Conservation (phyloP, 2,797 vertebrate genomes). For the Lacerta viridis region DNA sequence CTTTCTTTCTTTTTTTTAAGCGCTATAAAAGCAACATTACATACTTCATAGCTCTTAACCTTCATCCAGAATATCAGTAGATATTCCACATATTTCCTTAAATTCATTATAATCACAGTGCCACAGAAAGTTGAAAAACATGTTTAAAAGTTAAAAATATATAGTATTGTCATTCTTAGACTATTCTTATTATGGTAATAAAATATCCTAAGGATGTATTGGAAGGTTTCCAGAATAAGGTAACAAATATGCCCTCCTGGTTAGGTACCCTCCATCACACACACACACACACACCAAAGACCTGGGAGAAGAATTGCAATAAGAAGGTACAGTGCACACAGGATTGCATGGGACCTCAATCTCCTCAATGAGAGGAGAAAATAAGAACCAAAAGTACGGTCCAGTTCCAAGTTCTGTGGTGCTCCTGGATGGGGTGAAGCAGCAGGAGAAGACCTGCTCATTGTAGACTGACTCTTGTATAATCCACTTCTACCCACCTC, state of each 20-base stretch:
- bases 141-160: neutral
- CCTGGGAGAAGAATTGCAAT: neutral
- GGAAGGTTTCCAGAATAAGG: neutral
- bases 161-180: neutral
- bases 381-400: neutral
- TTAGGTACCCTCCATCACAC: neutral
- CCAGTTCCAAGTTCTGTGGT: too few relatives aligned
- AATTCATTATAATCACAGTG: neutral
- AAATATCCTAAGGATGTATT: neutral
- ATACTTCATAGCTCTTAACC: neutral
- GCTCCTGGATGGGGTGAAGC: neutral
- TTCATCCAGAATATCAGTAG: neutral
- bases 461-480: neutral
- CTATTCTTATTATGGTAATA: neutral
- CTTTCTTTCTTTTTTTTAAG: too few relatives aligned
- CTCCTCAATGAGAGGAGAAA: neutral
- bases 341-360: neutral
- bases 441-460: neutral
- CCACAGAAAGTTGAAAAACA: neutral
- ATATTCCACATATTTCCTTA: neutral
- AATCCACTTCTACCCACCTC: too few relatives aligned
- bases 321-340: too few relatives aligned
- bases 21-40: too few relatives aligned
- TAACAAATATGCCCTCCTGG: neutral
- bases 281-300: neutral